Percentiles rank a stretch among this genome's conserved stretches.
These are phyloP conservation scores for Puffinus mauretanicus DNA, from an alignment of 2,113 vertebrate genomes.

Conservation along the genomic window DNA sequence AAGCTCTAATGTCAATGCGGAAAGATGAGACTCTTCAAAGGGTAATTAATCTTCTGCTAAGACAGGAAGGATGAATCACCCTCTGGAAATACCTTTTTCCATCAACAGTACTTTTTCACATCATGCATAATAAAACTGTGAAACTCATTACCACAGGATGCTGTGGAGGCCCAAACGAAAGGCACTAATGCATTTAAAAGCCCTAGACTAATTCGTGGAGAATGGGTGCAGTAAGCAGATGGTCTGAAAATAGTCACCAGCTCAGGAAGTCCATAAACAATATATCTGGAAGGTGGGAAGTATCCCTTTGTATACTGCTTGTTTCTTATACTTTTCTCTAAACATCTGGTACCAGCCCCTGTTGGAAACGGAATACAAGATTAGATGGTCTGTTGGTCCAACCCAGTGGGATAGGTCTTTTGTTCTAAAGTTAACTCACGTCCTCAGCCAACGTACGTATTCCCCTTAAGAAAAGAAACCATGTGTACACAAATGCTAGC, in stretches of 20 bases:
- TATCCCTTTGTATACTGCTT: background rate
- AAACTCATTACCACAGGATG: constrained; percentile 66
- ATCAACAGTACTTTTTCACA: constrained; percentile 53
- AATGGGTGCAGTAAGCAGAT: constrained; percentile 40
- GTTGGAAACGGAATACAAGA: background rate
- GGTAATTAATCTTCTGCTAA: constrained; percentile 60
- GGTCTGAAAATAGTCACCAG: constrained; percentile 52
- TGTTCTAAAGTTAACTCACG: background rate
- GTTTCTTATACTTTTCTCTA: background rate
- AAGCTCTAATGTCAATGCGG: constrained; percentile 12
- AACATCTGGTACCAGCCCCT: background rate
- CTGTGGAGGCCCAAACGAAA: constrained; percentile 9
- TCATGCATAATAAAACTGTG: constrained; percentile 63
- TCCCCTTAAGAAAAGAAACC: background rate
- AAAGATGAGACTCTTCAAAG: constrained; percentile 48
- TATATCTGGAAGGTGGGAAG: constrained; percentile 9
- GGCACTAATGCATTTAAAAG: constrained; percentile 62
- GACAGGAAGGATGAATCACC: constrained; percentile 62
- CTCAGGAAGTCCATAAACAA: constrained; percentile 38
- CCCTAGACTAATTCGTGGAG: constrained; percentile 22
- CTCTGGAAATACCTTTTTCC: constrained; percentile 67
- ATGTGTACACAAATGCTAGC: background rate
- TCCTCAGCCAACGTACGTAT: background rate
- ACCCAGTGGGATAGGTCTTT: background rate
- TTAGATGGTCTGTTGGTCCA: background rate